Evolutionary conservation across 2,888 invertebrate species (phyloP).

Genomic region (Lepidochrysops patricia): DNA sequence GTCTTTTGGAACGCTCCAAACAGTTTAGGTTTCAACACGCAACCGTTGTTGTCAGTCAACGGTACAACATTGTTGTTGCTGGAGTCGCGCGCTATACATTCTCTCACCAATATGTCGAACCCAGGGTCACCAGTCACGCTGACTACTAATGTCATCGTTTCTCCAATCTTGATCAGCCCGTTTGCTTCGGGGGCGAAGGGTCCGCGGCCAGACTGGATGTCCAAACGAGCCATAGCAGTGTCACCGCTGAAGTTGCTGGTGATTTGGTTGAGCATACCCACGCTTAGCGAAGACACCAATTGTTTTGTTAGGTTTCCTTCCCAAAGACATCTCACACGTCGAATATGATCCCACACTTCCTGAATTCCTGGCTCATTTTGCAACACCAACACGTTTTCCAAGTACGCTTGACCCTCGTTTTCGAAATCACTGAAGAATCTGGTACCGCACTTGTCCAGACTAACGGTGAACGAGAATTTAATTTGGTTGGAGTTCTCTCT

Average conservation of each 20-base stretch:
- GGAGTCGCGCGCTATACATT: conserved; percentile 84
- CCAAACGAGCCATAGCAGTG: conserved; percentile 84
- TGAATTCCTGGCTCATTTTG: conserved; percentile 86
- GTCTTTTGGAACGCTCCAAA: conserved; percentile 89
- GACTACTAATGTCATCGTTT: conserved; percentile 86
- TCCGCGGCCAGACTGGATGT: conserved; percentile 84
- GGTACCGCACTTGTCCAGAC: conserved; percentile 83
- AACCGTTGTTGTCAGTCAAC: conserved; percentile 83
- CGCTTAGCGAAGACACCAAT: conserved; percentile 81
- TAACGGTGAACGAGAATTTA: conserved; percentile 83
- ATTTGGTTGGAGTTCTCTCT: conserved; percentile 79
- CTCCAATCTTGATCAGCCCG: conserved; percentile 87
- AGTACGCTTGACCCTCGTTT: conserved; percentile 83
- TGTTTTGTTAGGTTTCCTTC: conserved; percentile 86
- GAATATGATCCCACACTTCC: conserved; percentile 86
- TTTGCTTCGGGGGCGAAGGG: conserved; percentile 84
- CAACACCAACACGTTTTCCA: conserved; percentile 84
- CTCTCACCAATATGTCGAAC: conserved; percentile 84
- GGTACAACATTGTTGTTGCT: conserved; percentile 78
- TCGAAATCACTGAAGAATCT: conserved; percentile 85
- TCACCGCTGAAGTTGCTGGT: conserved; percentile 90
- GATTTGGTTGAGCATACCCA: conserved; percentile 86
- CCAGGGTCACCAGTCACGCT: conserved; percentile 86
- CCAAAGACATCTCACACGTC: conserved; percentile 86
- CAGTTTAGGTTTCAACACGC: conserved; percentile 84